These are phyloP conservation scores for Agrypnia vestita DNA, from an alignment of 1,140 invertebrate genomes.

Conservation along the genomic window DNA sequence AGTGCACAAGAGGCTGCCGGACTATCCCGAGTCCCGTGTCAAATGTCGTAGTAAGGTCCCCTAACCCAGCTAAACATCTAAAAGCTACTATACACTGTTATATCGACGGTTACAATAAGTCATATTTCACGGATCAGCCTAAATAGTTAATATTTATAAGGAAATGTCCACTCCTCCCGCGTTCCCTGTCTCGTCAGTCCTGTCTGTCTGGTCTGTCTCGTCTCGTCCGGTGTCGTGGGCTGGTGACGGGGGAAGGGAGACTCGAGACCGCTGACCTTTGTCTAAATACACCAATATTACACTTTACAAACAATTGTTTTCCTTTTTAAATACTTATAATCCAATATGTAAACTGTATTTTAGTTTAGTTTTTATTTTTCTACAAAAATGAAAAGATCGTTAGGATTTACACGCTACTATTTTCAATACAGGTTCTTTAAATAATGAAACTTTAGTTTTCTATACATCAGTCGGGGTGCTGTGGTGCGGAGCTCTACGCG, in stretches of 20 bases:
- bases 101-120: conserved; percentile 46
- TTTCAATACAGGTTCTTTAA: conserved; percentile 58
- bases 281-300: conserved; percentile 62
- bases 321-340: conserved; percentile 50
- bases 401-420: conserved; percentile 60
- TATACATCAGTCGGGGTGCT: conserved; percentile 61
- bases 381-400: conserved; percentile 62
- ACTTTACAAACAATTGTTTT: conserved; percentile 61
- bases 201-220: background rate
- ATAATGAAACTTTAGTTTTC: conserved; percentile 57
- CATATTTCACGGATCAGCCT: conserved; percentile 43
- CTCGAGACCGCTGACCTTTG: conserved; percentile 39
- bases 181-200: conserved; percentile 2
- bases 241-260: conserved; percentile 49
- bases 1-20: too few species aligned
- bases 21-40: conserved; percentile 15
- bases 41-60: conserved; percentile 57
- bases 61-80: conserved; percentile 60
- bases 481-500: conserved; percentile 24
- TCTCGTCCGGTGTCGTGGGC: conserved; percentile 46
- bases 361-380: conserved; percentile 61
- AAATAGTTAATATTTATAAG: conserved; percentile 48
- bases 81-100: conserved; percentile 61
- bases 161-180: conserved; percentile 13
- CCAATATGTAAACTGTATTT: conserved; percentile 59